Base-by-base conservation (phyloP, 2,888 invertebrate genomes). In the Melipona beecheii region DNA sequence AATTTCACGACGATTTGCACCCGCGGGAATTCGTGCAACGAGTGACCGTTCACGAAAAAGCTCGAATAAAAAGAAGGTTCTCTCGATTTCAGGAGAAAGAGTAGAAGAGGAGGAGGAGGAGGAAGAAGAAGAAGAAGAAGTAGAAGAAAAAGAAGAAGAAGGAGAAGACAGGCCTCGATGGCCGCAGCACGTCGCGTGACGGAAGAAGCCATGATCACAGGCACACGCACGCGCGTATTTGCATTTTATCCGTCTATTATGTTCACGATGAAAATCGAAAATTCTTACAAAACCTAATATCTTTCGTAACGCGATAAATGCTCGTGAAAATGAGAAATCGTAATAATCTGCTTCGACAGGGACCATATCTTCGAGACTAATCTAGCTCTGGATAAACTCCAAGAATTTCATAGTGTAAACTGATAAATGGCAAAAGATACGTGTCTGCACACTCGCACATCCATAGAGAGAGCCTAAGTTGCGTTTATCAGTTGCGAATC, bases 131-230 rank as follows among this genome's bases (percentile, higher is more conserved):
- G 62, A 68, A 52, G 58, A 56, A 52, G 73, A 36, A 54, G 66
- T 50, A 58, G 49, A 70, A 60, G 71, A 73, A 19, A 27, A 68
- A 27, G 78, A 56, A 31, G 54, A 43, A 50, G 52, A 60, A 66
- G 72, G 58, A n/a, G 54, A 70, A 43, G 43, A 71, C 72, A 52
- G 64, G 64, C 21, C 31, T 21, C 76, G 68, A 70, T 82, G 82
- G 77, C 54, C 75, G 90, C 91, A 88, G 86, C 90, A 89, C 88
- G 90, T 93, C 92, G 93, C 93, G 93, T 93, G 93, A 93, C 92
- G 92, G 92, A 92, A 92, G 90, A 91, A 71, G 69, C 74, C 86
- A 88, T 82, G 91, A 91, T 91, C 89, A 71, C 78, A 76, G 36
- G 78, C 72, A 74, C 90, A 84, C 83, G 83, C 79, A 87, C 82